Conservation (phyloP, 2,113 vertebrate species). For the Bostrychus sinensis region DNA sequence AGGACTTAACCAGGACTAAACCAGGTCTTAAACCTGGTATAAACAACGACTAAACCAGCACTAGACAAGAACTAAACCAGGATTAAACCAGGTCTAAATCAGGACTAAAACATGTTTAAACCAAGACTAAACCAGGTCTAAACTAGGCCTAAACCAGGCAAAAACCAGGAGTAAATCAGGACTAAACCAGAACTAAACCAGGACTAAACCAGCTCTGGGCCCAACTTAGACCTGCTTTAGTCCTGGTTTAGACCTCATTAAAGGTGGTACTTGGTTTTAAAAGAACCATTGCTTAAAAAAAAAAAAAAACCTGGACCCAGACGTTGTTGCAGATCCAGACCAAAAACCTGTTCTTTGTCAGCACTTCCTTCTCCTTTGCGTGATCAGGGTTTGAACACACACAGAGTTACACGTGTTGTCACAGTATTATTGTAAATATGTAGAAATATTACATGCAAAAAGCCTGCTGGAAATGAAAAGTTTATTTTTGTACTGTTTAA, state of each 20-base stretch:
- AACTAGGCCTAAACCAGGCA: background rate
- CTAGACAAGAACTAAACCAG: background rate
- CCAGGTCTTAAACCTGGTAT: background rate
- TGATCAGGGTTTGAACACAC: too few species aligned
- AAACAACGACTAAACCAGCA: background rate
- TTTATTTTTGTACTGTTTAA: constrained; percentile 4
- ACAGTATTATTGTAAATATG: background rate
- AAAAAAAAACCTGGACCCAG: too few species aligned
- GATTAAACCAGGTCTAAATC: background rate
- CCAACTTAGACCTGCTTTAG: background rate
- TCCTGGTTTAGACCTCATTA: background rate
- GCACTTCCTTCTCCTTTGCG: background rate
- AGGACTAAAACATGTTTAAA: background rate
- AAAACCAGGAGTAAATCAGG: background rate
- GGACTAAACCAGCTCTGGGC: background rate
- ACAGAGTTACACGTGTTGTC: background rate
- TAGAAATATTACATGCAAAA: background rate
- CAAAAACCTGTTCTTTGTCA: too few species aligned
- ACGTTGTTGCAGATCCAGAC: too few species aligned
- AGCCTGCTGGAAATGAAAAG: background rate
- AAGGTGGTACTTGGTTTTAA: too few species aligned
- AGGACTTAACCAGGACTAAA: background rate
- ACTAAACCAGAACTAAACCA: background rate
- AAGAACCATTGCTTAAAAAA: too few species aligned
- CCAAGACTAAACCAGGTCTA: background rate